Evolutionary conservation across 2,797 vertebrate species (phyloP), one percentile per base, ranked within the genome.

Genomic region (Smutsia gigantea): DNA sequence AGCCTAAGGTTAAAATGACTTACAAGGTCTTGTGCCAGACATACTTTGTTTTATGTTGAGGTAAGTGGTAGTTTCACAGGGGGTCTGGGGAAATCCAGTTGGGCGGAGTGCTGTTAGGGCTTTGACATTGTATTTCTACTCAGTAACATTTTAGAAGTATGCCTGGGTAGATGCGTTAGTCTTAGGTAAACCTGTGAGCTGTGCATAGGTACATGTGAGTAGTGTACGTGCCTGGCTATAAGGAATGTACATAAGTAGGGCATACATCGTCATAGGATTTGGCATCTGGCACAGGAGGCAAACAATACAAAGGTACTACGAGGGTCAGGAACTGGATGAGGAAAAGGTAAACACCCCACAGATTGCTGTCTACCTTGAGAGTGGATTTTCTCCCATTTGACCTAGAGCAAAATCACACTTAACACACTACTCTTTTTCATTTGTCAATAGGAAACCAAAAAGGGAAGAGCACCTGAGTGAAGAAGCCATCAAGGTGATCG

Each of bases 401-500:
- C 69, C 29, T 53, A 17, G n/a, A 82, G 18, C 53, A 23, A n/a
- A 79, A 68, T 90, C 69, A 34, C 42, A 82, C 96, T 97, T 97
- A 96, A 98, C 93, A 94, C 64, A 78, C 57, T 96, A 95, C 95
- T 91, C 95, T 78, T 95, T 94, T 96, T 78, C 91, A 94, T 97
- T 85, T 87, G 68, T 96, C 93, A 69, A 95, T 97, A 99, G 99
- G 98, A 99, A 99, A 96, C 98, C 98, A 75, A 98, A 98, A 97
- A 98, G 98, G 97, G 99, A 99, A 83, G 99, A 99, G 78, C 98
- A 99, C 87, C 98, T 99, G 72, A 99, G 99, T 97, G 98, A 98
- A 86, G 99, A 99, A 98, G 99, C 99, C 71, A 93, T 93, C 96
- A 98, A 98, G 97, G 98, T 99, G 98, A 99, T 99, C 31, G 97